phyloP scores from a whole-genome alignment of 2,797 vertebrate genomes.

The Anguilla pacifica region DNA sequence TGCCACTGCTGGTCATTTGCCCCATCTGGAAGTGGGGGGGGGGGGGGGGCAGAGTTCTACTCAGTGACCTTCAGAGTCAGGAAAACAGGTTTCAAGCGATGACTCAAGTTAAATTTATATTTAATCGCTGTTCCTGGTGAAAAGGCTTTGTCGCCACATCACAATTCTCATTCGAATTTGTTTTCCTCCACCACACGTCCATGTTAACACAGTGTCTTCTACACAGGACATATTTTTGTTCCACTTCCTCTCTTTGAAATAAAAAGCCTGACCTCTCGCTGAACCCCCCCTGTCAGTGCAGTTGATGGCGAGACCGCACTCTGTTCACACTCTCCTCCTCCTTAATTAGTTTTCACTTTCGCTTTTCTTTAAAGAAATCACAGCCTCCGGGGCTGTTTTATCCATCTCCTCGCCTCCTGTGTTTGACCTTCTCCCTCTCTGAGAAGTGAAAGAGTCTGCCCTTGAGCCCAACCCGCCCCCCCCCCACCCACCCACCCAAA shows the following conservation, averaged over 20 bases:
- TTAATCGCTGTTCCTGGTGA: background rate
- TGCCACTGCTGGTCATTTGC: background rate
- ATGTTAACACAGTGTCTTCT: background rate
- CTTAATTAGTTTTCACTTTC: conserved; percentile 11
- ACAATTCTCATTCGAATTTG: background rate
- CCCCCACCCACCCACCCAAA: background rate
- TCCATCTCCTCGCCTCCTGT: background rate
- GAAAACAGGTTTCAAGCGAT: background rate
- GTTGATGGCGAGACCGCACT: background rate
- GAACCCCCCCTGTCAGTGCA: background rate
- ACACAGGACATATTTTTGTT: background rate
- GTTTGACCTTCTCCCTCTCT: conserved; percentile 1
- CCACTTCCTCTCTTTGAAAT: background rate
- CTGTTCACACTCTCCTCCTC: background rate
- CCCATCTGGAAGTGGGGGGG: background rate
- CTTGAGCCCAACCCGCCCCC: background rate
- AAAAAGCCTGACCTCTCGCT: background rate
- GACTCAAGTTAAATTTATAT: background rate
- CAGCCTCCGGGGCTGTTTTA: background rate
- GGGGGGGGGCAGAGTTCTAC: too few species aligned
- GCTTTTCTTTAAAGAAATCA: background rate
- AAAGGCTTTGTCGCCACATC: background rate
- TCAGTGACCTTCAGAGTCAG: background rate
- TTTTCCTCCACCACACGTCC: background rate
- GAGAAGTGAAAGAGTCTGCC: background rate